These are phyloP conservation scores for Sarcophaga variegata DNA, from an alignment of 2,888 invertebrate genomes.

Conservation along the genomic window DNA sequence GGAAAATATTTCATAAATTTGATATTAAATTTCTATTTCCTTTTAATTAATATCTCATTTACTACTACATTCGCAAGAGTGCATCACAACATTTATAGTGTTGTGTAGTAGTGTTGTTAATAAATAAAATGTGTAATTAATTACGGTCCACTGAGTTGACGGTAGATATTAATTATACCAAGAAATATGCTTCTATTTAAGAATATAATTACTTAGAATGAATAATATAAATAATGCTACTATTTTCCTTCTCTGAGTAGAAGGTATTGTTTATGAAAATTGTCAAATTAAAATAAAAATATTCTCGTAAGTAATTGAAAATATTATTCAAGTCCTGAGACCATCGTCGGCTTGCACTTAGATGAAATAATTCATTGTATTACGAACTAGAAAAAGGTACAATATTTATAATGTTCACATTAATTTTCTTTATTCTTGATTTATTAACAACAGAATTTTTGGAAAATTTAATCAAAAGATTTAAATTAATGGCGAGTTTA, in stretches of 20 bases:
- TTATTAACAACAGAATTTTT: no score
- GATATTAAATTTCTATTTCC: no score
- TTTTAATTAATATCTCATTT: no score
- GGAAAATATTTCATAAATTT: no score
- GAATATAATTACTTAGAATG: neutral
- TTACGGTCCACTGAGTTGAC: neutral
- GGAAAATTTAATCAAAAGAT: no score
- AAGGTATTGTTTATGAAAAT: neutral
- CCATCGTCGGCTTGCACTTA: neutral
- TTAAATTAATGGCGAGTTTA: no score
- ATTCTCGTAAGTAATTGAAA: neutral
- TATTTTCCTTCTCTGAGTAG: neutral
- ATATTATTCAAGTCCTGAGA: neutral
- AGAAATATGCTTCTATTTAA: neutral
- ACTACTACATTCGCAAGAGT: neutral
- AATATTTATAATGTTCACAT: no score
- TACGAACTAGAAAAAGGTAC: neutral
- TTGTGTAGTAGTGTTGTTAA: neutral
- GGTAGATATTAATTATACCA: neutral
- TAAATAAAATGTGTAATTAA: conserved; percentile 13
- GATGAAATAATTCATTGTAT: neutral
- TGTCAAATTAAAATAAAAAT: neutral
- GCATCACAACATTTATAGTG: neutral
- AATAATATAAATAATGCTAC: neutral
- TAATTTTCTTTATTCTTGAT: no score